phyloP scores from a whole-genome alignment of 2,113 vertebrate species.

The Tinamus guttatus region DNA sequence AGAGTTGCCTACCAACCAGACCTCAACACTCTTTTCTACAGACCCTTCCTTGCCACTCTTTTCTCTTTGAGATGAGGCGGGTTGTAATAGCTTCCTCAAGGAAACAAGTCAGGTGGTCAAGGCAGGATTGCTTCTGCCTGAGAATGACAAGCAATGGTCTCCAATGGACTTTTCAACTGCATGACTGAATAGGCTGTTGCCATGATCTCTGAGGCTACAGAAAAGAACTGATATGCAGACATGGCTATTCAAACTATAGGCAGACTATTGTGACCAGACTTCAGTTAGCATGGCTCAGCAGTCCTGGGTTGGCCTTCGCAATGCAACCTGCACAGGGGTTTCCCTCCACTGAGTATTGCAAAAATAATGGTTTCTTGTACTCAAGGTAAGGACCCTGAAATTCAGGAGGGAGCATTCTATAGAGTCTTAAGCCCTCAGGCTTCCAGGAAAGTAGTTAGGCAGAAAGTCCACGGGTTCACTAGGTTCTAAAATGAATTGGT shows the following conservation, averaged over 20 bases:
- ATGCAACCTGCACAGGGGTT: not conserved
- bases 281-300: not conserved
- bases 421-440: fast-evolving
- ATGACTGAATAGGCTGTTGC: not conserved
- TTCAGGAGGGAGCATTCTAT: not conserved
- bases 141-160: not conserved
- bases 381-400: not conserved
- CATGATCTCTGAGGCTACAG: not conserved
- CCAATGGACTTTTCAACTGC: not conserved
- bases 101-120: not conserved
- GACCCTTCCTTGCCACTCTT: not conserved
- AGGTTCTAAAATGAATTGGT: not conserved
- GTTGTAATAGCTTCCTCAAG: not conserved
- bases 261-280: not conserved
- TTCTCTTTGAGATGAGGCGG: not conserved
- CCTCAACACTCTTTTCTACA: not conserved
- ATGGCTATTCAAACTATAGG: not conserved
- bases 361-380: not conserved
- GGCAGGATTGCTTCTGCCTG: not conserved
- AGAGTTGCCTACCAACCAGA: not conserved
- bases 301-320: not conserved
- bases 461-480: not conserved
- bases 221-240: not conserved
- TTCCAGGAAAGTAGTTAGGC: not conserved
- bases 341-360: not conserved